Evolutionary conservation across 2,888 invertebrate genomes (phyloP), one percentile per base, ranked within the genome.

Genomic region (Troilus luridus): DNA sequence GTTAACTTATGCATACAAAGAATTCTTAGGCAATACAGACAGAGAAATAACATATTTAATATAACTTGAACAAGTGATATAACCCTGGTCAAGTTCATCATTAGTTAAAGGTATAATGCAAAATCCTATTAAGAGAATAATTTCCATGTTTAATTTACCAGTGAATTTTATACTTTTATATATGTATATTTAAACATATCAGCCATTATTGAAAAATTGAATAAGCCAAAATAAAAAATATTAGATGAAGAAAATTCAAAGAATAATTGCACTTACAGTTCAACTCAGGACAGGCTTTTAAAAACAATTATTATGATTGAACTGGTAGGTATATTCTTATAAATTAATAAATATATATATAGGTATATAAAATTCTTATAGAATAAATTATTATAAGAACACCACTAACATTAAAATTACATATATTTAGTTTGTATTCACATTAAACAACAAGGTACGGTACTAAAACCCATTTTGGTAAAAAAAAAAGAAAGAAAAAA

Each of bases 381-480:
- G 14, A 90, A 90, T 90, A 90, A 90, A 77, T 90, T 90, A 90
- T 77, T 56, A 54, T 90, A 56, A 85, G 59, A 90, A 90, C 72
- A 90, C 90, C 90, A 89, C 89, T 89, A 89, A 89, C 90, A 89
- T 67, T 89, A 89, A 89, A 89, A 64, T 27, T 89, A 89, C 64
- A 90, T 77, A 54, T 64, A 58, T n/a, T 72, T 72, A 27, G 54
- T 64, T 72, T 90, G 64, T 90, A 89, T 89, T 77, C 67, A 72
- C 67, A 77, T 90, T 59, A 67, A 90, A 58, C 56, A 90, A 90
- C 54, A 72, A 89, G n/a, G n/a, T n/a, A n/a, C n/a, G 90, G 90
- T 90, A 90, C 59, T 77, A 90, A 85, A 90, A 77, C 90, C 90
- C 77, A 77, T 67, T 90, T 90, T 77, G 90, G 77, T 77, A 90